These are phyloP conservation scores for Petrolisthes cinctipes DNA, from an alignment of 2,888 invertebrate genomes.

Conservation along the genomic window DNA sequence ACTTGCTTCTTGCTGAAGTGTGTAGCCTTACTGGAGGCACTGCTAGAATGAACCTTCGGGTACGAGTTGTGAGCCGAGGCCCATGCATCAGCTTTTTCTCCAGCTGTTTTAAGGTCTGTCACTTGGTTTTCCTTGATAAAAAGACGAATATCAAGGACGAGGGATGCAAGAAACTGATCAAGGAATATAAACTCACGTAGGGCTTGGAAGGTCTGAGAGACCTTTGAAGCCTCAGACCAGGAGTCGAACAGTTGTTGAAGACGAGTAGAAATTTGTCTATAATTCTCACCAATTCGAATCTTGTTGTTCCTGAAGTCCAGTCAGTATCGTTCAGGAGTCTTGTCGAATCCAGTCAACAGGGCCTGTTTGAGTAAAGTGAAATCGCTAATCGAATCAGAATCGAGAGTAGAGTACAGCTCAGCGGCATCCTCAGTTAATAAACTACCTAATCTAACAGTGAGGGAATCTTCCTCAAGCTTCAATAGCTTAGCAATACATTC, in stretches of 20 bases:
- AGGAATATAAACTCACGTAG: constrained; percentile 11
- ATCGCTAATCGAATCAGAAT: background rate
- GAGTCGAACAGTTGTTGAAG: constrained; percentile 18
- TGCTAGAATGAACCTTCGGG: background rate
- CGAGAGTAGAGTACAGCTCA: background rate
- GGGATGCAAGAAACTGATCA: constrained; percentile 19
- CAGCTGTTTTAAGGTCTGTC: background rate
- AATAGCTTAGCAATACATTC: background rate
- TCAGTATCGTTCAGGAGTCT: background rate
- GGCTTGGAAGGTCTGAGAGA: background rate
- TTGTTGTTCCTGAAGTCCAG: background rate
- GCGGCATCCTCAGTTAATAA: no score
- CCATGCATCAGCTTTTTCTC: constrained; percentile 20
- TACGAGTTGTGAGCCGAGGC: constrained; percentile 30
- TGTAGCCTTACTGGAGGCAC: background rate
- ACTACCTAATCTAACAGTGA: no score
- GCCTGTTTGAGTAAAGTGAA: constrained; percentile 2
- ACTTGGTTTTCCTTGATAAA: constrained; percentile 25
- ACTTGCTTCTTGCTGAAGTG: background rate
- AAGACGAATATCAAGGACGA: background rate
- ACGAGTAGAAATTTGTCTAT: background rate
- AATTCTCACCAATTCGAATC: background rate
- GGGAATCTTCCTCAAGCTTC: background rate
- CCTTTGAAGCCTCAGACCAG: constrained; percentile 7
- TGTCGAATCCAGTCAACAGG: constrained; percentile 2